These are phyloP conservation scores for Cantharis lateralis DNA, from an alignment of 2,888 invertebrate species.

Conservation along the genomic window DNA sequence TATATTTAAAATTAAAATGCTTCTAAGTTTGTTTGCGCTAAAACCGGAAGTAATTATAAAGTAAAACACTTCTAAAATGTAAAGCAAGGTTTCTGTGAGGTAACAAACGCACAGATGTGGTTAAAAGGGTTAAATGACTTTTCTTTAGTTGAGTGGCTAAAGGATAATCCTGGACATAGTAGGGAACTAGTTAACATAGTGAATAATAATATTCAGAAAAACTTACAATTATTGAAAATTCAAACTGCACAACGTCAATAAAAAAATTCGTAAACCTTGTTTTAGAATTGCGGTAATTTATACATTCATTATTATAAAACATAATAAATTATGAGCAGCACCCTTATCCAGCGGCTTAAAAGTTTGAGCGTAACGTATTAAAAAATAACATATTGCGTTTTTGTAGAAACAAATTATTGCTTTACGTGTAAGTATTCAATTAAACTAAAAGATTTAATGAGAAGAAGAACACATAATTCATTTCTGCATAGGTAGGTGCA, in stretches of 20 bases:
- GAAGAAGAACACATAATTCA: neutral
- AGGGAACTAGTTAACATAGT: neutral
- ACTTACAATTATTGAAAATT: neutral
- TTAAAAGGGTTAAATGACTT: neutral
- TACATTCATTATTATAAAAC: neutral
- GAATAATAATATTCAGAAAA: neutral
- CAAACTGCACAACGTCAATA: neutral
- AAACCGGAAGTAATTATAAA: neutral
- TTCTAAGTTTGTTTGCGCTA: neutral
- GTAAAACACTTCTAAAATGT: neutral
- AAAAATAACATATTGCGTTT: neutral
- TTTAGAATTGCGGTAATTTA: neutral
- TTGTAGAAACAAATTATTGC: neutral
- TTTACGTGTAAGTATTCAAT: neutral
- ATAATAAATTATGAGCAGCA: neutral
- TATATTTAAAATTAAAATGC: neutral
- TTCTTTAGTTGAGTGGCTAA: neutral
- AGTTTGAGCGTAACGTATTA: neutral
- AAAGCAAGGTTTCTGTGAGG: neutral
- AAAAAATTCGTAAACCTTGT: neutral
- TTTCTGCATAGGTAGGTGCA: constrained; percentile 13
- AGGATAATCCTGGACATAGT: neutral
- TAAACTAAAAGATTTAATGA: neutral
- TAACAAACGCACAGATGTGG: neutral
- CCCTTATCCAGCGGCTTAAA: neutral